Conservation (phyloP, 2,888 invertebrate genomes). For the Cephonodes hylas region DNA sequence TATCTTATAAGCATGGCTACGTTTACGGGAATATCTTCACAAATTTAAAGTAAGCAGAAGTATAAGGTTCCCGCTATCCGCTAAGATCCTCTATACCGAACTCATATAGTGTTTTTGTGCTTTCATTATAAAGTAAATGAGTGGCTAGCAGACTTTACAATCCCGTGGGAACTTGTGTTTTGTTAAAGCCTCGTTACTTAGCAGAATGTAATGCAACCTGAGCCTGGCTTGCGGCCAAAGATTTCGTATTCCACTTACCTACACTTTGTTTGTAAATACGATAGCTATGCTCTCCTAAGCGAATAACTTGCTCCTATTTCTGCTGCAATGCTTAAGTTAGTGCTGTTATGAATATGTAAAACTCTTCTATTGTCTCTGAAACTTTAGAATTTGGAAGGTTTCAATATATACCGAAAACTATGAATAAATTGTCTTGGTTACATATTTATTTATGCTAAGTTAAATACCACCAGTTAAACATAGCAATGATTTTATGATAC, state of each 20-base stretch:
- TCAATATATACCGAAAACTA: too few species aligned
- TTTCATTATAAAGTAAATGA: constrained; percentile 8
- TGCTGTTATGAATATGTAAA: neutral
- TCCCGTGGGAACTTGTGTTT: constrained; percentile 7
- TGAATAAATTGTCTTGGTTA: too few species aligned
- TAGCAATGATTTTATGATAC: too few species aligned
- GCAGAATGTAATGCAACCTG: constrained; percentile 6
- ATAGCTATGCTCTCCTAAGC: neutral
- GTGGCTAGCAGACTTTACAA: constrained; percentile 1
- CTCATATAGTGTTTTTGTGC: neutral
- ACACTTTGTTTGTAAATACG: constrained; percentile 1
- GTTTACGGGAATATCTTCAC: too few species aligned
- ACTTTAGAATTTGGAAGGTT: too few species aligned
- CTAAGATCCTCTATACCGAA: neutral
- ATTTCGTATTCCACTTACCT: constrained; percentile 9
- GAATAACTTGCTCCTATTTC: neutral
- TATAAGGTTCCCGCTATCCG: too few species aligned
- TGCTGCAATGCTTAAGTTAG: neutral
- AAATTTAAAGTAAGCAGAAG: too few species aligned
- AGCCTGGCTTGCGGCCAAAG: constrained; percentile 3
- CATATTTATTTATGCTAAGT: too few species aligned
- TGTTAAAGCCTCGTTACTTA: constrained; percentile 10
- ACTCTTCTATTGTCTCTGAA: neutral
- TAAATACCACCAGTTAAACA: too few species aligned
- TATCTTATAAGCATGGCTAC: too few species aligned